Conservation (phyloP, 2,797 vertebrate species). For the Bufotes viridis region DNA sequence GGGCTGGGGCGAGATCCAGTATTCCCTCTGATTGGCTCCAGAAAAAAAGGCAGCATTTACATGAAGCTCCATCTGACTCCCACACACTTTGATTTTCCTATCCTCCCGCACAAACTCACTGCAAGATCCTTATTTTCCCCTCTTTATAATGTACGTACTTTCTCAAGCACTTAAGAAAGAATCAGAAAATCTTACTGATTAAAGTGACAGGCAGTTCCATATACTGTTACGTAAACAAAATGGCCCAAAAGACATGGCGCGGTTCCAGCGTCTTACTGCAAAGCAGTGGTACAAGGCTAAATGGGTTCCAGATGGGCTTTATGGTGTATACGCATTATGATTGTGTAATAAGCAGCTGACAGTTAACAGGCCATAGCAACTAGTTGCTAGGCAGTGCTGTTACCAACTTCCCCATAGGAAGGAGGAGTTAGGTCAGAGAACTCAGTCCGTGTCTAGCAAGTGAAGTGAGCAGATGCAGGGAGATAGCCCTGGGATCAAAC, state of each 20-base stretch:
- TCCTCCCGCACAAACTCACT: conserved; percentile 39
- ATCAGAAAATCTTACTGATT: conserved; percentile 12
- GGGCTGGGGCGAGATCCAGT: conserved; percentile 15
- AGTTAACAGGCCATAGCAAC: too few species aligned
- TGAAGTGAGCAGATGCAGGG: too few species aligned
- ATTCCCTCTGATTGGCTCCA: conserved; percentile 40
- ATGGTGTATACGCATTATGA: too few species aligned
- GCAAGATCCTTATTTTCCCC: conserved; percentile 32
- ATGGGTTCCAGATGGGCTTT: too few species aligned
- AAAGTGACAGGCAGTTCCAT: background rate
- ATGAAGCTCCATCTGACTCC: conserved; percentile 56
- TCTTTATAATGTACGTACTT: background rate
- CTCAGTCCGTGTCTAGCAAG: too few species aligned
- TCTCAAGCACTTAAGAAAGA: background rate
- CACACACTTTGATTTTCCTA: conserved; percentile 55
- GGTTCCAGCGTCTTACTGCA: background rate
- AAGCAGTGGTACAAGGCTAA: background rate
- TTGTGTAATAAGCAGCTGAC: too few species aligned
- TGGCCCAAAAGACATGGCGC: background rate
- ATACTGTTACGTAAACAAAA: background rate
- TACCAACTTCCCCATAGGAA: too few species aligned
- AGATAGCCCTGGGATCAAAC: too few species aligned
- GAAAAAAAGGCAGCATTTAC: conserved; percentile 59
- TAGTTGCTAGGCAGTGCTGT: too few species aligned
- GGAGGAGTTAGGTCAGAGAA: too few species aligned